A percentile compares a stretch with the other conserved stretches of the same genome.
Conservation (phyloP, 2,888 invertebrate species). For the Argyra leucocephala region DNA sequence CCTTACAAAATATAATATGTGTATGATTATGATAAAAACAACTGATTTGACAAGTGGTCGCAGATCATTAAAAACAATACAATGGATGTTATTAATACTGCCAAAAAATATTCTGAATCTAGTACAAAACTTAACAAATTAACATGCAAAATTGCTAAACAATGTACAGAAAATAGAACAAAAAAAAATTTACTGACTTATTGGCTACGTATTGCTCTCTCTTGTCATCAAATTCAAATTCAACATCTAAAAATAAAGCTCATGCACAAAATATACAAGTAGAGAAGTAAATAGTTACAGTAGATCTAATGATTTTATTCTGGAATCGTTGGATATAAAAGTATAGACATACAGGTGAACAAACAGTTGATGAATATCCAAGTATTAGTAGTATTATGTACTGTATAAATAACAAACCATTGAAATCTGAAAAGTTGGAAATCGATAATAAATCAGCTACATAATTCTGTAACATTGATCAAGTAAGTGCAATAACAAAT, state of each 20-base stretch:
- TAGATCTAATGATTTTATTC: too few species aligned
- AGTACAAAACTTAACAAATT: slow-evolving; percentile 93
- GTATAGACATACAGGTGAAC: too few species aligned
- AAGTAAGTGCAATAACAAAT: too few species aligned
- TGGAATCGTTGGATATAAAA: too few species aligned
- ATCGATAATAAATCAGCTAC: too few species aligned
- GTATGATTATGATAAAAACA: slow-evolving; percentile 99
- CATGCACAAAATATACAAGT: slow-evolving; percentile 98
- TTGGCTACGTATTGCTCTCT: slow-evolving; percentile 90
- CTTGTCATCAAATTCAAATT: slow-evolving; percentile 98
- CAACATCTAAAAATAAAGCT: slow-evolving; percentile 98
- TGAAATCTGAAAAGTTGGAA: too few species aligned
- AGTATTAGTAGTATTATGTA: too few species aligned
- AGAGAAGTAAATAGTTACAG: slow-evolving; percentile 97
- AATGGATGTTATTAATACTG: slow-evolving; percentile 99
- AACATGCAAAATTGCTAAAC: slow-evolving; percentile 89
- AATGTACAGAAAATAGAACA: slow-evolving; percentile 93
- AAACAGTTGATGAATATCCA: too few species aligned
- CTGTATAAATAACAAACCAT: too few species aligned
- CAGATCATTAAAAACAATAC: slow-evolving; percentile 95
- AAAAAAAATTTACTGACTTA: slow-evolving; percentile 95
- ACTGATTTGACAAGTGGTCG: slow-evolving; percentile 98
- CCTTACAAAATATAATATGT: slow-evolving; percentile 98
- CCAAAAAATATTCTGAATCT: slow-evolving; percentile 97
- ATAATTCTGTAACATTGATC: too few species aligned